Evolutionary conservation across 2,888 invertebrate species (phyloP).

Genomic region (Sinhomidia bicolor): DNA sequence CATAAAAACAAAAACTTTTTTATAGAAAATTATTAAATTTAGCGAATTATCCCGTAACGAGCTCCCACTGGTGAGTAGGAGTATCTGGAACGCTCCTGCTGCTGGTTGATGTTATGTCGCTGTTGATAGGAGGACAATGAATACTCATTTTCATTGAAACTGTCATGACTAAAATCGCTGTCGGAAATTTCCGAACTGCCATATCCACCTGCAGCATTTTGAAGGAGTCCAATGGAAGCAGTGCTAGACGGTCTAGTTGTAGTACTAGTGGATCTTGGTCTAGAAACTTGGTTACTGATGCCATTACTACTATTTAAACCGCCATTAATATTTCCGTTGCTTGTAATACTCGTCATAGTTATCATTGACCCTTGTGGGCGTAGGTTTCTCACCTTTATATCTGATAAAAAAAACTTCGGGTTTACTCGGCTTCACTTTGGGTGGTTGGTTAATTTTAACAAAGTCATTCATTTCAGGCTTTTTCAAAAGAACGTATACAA

Average conservation of each 20-base stretch:
- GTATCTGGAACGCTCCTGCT: constrained; percentile 18
- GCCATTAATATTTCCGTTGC: not conserved
- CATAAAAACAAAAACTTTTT: not conserved
- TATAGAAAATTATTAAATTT: not conserved
- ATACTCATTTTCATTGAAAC: constrained; percentile 28
- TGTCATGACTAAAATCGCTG: constrained; percentile 45
- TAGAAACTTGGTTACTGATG: not conserved
- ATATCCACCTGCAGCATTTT: constrained; percentile 21
- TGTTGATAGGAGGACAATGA: constrained; percentile 2
- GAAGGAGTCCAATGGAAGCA: not conserved
- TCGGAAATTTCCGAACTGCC: constrained; percentile 34
- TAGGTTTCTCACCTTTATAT: constrained; percentile 84
- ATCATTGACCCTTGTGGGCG: not conserved
- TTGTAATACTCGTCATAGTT: not conserved
- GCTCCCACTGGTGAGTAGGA: constrained; percentile 24
- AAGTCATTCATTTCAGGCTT: constrained; percentile 92
- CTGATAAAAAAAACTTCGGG: constrained; percentile 95
- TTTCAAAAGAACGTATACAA: constrained; percentile 94
- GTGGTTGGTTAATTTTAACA: constrained; percentile 88
- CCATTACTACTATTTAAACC: not conserved
- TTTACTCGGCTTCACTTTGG: constrained; percentile 89
- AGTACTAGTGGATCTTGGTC: not conserved
- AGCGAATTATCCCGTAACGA: constrained; percentile 41
- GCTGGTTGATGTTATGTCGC: not conserved
- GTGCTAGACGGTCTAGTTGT: not conserved